These are phyloP conservation scores for Siniperca undulata DNA, from an alignment of 2,797 vertebrate species.

Conservation along the genomic window DNA sequence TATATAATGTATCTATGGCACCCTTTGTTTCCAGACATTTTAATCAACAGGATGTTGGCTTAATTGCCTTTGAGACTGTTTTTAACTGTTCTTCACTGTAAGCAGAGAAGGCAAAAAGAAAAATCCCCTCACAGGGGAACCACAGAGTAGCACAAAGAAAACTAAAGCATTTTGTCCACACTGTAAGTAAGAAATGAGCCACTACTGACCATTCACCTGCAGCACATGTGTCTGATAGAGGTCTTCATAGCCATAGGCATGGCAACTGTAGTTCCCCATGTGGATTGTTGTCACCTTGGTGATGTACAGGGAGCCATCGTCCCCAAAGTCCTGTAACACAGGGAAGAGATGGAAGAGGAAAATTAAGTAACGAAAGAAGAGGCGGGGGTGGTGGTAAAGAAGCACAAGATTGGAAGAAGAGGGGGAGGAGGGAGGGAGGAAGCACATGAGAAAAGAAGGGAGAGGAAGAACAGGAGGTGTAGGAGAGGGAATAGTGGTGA, in stretches of 20 bases:
- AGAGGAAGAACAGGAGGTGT: conserved; percentile 23
- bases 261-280: conserved; percentile 98
- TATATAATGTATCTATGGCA: background rate
- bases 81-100: background rate
- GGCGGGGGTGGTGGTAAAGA: background rate
- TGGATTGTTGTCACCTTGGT: conserved; percentile 98
- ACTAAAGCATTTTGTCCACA: conserved; percentile 10
- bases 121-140: background rate
- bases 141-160: conserved; percentile 11
- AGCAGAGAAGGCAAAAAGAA: background rate
- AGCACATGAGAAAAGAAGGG: background rate
- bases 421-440: background rate
- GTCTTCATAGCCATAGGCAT: conserved; percentile 95
- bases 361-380: conserved; percentile 25
- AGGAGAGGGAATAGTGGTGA: conserved; percentile 50
- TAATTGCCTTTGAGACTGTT: background rate
- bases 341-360: conserved; percentile 34
- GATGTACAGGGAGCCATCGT: conserved; percentile 97
- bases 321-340: conserved; percentile 93
- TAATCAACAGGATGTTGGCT: background rate
- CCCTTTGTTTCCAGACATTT: conserved; percentile 21
- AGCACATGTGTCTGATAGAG: conserved; percentile 97
- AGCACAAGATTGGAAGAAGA: conserved; percentile 1
- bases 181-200: conserved; percentile 77
- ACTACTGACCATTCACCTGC: conserved; percentile 99